Percentiles rank a stretch among this genome's conserved stretches.
These are phyloP conservation scores for Amblyjoppa fuscipennis DNA, from an alignment of 2,888 invertebrate species.

Conservation along the genomic window DNA sequence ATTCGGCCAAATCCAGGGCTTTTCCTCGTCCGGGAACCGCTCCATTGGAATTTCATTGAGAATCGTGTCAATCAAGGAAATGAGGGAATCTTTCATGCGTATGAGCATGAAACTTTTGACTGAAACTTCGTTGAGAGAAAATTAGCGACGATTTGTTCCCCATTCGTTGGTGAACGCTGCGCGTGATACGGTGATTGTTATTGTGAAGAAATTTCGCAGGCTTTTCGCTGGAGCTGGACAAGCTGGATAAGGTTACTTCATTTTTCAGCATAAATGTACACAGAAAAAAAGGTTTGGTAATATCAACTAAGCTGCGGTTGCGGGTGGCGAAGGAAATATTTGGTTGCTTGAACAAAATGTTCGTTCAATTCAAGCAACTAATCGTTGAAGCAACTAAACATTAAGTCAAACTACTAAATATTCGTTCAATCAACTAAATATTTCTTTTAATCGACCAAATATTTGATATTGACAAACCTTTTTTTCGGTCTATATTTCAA, in stretches of 20 bases:
- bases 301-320: too few relatives aligned
- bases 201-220: neutral
- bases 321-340: too few relatives aligned
- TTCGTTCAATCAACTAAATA: too few relatives aligned
- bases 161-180: neutral
- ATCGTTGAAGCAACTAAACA: too few relatives aligned
- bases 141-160: neutral
- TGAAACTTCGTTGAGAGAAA: neutral
- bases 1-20: constrained; percentile 35
- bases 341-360: too few relatives aligned
- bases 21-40: constrained; percentile 4
- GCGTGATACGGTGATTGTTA: neutral
- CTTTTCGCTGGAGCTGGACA: neutral
- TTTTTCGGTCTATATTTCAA: too few relatives aligned
- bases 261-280: too few relatives aligned
- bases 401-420: too few relatives aligned
- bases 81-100: constrained; percentile 19
- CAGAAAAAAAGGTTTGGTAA: too few relatives aligned
- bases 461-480: too few relatives aligned
- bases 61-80: constrained; percentile 53
- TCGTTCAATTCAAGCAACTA: too few relatives aligned
- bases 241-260: neutral
- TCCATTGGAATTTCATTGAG: constrained; percentile 59
- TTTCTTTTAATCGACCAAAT: too few relatives aligned
- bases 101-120: neutral